Evolutionary conservation across 2,797 vertebrate species (phyloP).

Genomic region (Pygocentrus nattereri): DNA sequence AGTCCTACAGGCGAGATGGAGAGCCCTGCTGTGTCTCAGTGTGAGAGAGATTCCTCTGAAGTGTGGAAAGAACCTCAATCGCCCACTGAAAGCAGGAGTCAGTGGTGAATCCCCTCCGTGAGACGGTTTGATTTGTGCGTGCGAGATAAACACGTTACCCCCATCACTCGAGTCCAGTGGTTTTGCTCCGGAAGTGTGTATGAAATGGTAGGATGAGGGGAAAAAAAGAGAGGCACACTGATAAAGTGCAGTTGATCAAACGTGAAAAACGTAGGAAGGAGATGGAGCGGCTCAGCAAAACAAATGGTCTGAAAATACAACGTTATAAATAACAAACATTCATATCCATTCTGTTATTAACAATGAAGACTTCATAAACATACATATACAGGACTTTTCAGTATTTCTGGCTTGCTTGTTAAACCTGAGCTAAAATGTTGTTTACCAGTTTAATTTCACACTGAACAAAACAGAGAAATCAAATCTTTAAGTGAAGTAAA

Average conservation of each 20-base stretch:
- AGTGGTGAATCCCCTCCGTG: neutral
- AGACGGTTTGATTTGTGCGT: slow-evolving; percentile 7
- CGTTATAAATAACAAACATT: neutral
- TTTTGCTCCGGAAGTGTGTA: neutral
- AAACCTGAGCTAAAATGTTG: too few relatives aligned
- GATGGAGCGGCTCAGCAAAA: neutral
- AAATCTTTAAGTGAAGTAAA: too few relatives aligned
- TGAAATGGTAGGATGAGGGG: neutral
- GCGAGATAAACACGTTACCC: neutral
- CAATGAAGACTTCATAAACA: too few relatives aligned
- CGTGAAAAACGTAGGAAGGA: neutral
- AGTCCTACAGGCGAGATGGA: neutral
- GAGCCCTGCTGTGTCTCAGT: neutral
- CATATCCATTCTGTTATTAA: too few relatives aligned
- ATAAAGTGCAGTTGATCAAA: neutral
- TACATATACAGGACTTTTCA: too few relatives aligned
- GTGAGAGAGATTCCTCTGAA: neutral
- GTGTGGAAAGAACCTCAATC: slow-evolving; percentile 13
- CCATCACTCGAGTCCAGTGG: neutral
- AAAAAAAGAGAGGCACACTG: neutral
- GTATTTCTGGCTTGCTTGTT: too few relatives aligned
- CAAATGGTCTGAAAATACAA: neutral
- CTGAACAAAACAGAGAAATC: too few relatives aligned
- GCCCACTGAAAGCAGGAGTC: neutral
- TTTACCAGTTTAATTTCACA: too few relatives aligned